phyloP scores from a whole-genome alignment of 2,888 invertebrate species.

The Deroplatys truncata region DNA sequence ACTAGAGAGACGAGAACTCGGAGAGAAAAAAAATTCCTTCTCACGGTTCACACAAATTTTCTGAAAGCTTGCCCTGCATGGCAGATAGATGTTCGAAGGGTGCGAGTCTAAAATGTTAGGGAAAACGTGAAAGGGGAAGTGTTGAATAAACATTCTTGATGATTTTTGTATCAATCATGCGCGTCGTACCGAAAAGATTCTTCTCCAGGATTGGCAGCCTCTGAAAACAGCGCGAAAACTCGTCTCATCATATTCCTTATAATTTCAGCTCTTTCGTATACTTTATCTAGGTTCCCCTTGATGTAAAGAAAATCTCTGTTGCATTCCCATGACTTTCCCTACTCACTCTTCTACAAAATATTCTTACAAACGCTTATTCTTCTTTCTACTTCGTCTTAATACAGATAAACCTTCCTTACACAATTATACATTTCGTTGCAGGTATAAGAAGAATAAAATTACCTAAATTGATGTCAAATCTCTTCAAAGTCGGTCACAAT shows the following conservation, averaged over 20 bases:
- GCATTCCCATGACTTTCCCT: too few species aligned
- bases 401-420: too few species aligned
- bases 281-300: too few species aligned
- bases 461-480: too few species aligned
- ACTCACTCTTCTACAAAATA: too few species aligned
- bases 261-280: too few species aligned
- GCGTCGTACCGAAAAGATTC: background rate
- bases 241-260: background rate
- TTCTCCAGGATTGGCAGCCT: background rate
- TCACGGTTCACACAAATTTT: background rate
- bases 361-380: too few species aligned
- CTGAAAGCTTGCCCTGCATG: background rate
- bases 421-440: too few species aligned
- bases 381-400: too few species aligned
- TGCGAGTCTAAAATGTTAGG: background rate
- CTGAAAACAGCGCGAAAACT: background rate
- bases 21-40: background rate
- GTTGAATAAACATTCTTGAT: background rate
- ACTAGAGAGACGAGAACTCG: background rate
- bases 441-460: too few species aligned
- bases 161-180: constrained; percentile 5
- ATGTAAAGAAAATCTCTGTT: too few species aligned
- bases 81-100: background rate
- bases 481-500: too few species aligned
- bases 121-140: background rate